Evolutionary conservation across 2,113 vertebrate genomes (phyloP), one percentile per base, ranked within the genome.

Genomic region (Struthidea cinerea): DNA sequence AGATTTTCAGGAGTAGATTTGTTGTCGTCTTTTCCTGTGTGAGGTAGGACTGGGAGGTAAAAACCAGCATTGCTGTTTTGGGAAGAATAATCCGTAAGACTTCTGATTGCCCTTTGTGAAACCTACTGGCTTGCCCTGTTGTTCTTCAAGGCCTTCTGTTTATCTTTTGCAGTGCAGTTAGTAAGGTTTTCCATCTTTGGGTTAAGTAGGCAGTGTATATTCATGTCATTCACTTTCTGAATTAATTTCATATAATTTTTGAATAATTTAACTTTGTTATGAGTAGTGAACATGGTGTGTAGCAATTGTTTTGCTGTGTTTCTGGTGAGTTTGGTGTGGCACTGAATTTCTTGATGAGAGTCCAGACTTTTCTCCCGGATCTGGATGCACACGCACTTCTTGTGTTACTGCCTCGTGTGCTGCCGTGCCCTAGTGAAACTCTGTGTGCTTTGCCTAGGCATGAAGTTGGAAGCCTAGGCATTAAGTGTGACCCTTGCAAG

Each of bases 21-120:
- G 20, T 90, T 60, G n/a, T 0, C 0, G 0, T 27, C 9, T 56
- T 79, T 79, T 52, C 15, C 18, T 59, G 5, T 61, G 23, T 73
- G 37, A 65, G 23, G 39, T 70, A 55, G 65, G 22, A 42, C 56
- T 90, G 65, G 24, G 24, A 68, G 32, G 24, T 88, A 35, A 47
- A 49, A 86, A 44, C 19, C 16, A 26, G 9, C 14, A 3, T 8
- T 83, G 37, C 37, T 2, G 0, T 74, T 92, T 73, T n/a, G 37
- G 49, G 47, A 70, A 75, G 27, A 71, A 32, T 35, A 75, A 35
- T 59, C 23, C 2, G 0, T 64, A 23, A 61, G 6, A 52, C 26
- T 92, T 85, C 11, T 27, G 20, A 19, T 8, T 16, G 8, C 6
- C 10, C 15, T 44, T 33, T 77, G 44, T 76, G 44, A 80, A 88